Evolutionary conservation across 2,888 invertebrate genomes (phyloP), one percentile per base, ranked within the genome.

Genomic region (Nomada fabriciana): DNA sequence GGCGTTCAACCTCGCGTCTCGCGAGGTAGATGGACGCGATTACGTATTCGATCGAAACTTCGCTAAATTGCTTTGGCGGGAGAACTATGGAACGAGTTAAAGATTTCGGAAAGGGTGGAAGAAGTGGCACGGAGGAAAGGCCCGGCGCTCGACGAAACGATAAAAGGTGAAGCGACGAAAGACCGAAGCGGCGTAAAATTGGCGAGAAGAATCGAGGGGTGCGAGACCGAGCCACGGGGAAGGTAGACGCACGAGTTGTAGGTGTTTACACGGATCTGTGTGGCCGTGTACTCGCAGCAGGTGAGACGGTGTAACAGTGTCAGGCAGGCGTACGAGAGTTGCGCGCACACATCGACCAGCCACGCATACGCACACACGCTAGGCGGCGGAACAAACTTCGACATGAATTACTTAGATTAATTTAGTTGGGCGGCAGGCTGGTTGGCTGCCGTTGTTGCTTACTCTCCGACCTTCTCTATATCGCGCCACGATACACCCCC

Each of bases 391-490:
- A 90, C 90, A 92, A 92, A 92, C 92, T 92, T 92, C 89, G 91
- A 90, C 91, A 92, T 92, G 92, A 92, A 92, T 92, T 92, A 92
- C 92, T 92, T 92, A 91, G 92, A 92, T 92, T 92, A 92, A 92
- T 92, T 92, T 92, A 92, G 92, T 91, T 91, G 90, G 90, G 87
- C 86, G 90, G 91, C 82, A 81, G 86, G 88, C 88, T 80, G 85
- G 80, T 80, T 72, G 80, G 86, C 83, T 83, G 89, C 86, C 85
- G 89, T 90, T 88, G 87, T 88, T 85, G 89, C 90, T 89, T 88
- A 88, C 88, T 88, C 88, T 88, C 87, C 88, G 84, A 87, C 88
- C 88, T 88, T 88, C 89, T 87, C 87, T 82, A 77, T 87, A 85
- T 85, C 88, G 85, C 86, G 76, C 83, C 82, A 77, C 82, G 82